A percentile compares a stretch with the other conserved stretches of the same genome.
phyloP scores from a whole-genome alignment of 2,113 vertebrate species.

The Rhabdomys dilectus region DNA sequence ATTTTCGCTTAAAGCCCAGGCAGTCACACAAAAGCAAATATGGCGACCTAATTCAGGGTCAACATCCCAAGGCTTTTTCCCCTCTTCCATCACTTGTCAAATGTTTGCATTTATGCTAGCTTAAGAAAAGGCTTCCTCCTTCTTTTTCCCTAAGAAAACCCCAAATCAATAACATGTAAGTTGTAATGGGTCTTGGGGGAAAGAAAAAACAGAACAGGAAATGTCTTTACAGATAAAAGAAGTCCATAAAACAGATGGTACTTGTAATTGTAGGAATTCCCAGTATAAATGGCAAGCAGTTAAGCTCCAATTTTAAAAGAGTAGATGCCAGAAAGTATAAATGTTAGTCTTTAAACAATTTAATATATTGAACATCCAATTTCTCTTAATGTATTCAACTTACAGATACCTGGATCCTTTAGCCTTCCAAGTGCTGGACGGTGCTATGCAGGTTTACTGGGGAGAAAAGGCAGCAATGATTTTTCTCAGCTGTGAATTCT shows the following conservation, averaged over 20 bases:
- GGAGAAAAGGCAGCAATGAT: not conserved
- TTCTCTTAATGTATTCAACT: not conserved
- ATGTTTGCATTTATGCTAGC: constrained; percentile 56
- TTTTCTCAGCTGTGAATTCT: not conserved
- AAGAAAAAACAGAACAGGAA: constrained; percentile 85
- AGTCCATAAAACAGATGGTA: constrained; percentile 77
- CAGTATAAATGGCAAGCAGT: constrained; percentile 20
- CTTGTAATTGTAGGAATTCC: constrained; percentile 78
- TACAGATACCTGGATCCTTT: not conserved
- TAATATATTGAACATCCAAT: not conserved
- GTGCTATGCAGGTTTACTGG: not conserved
- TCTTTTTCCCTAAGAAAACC: not conserved
- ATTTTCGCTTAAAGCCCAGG: constrained; percentile 26
- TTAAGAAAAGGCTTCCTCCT: constrained; percentile 48
- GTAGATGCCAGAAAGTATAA: not conserved
- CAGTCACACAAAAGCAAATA: not conserved
- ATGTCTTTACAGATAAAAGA: constrained; percentile 85
- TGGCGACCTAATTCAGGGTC: not conserved
- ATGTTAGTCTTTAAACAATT: constrained; percentile 13
- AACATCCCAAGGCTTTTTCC: not conserved
- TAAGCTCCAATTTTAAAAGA: constrained; percentile 46
- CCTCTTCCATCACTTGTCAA: not conserved
- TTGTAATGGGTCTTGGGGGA: constrained; percentile 67
- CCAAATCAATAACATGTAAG: constrained; percentile 62
- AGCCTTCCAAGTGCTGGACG: not conserved